Conservation (phyloP, 2,888 invertebrate species). For the Onthophagus sagittarius region DNA sequence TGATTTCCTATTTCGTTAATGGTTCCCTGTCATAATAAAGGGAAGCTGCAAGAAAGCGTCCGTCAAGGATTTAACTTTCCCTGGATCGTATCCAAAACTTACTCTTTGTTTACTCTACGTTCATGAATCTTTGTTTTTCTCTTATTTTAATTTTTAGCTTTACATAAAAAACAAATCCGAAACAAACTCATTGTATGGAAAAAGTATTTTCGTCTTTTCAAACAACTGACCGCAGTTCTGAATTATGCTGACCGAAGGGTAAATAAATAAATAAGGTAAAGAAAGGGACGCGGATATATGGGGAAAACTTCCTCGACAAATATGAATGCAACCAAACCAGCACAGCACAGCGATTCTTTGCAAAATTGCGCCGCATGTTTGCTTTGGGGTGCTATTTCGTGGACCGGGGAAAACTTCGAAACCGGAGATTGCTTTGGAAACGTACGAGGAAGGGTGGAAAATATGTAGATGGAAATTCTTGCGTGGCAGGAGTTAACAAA, state of each 20-base stretch:
- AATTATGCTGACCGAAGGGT: not conserved
- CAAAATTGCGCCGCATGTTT: not conserved
- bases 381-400: not conserved
- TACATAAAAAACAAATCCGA: not conserved
- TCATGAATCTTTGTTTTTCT: not conserved
- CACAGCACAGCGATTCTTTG: not conserved
- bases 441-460: not conserved
- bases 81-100: not conserved
- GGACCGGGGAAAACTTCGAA: not conserved
- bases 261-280: not conserved
- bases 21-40: not conserved
- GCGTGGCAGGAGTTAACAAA: not conserved
- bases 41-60: not conserved
- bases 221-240: not conserved
- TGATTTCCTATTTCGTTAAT: not conserved
- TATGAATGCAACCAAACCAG: not conserved
- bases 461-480: not conserved
- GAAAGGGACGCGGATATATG: not conserved
- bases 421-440: not conserved
- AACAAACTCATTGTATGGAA: too few species aligned
- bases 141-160: not conserved
- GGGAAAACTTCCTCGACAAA: not conserved
- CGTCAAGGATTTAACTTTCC: not conserved
- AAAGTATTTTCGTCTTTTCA: not conserved
- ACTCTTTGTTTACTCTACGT: not conserved